Evolutionary conservation across 1,140 invertebrate genomes (phyloP).

Genomic region (Proales similis): DNA sequence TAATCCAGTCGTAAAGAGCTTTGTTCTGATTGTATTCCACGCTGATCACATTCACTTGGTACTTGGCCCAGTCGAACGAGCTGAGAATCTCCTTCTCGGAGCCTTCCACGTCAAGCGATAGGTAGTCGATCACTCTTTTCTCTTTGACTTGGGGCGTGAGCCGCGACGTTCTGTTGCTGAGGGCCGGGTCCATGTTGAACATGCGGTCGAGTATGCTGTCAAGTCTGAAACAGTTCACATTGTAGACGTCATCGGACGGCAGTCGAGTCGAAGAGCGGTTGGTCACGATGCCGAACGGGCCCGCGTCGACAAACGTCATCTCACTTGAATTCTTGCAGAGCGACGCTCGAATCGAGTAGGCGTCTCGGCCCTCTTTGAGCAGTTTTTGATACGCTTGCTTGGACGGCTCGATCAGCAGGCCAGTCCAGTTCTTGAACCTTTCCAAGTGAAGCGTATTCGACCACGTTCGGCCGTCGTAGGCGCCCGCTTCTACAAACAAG

Average conservation of each 20-base stretch:
- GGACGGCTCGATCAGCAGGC: conserved; percentile 66
- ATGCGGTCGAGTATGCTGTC: conserved; percentile 1
- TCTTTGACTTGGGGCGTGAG: too few species aligned
- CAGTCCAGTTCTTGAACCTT: conserved; percentile 62
- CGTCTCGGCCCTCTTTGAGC: conserved; percentile 42
- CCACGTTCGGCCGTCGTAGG: conserved; percentile 57
- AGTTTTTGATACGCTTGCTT: conserved; percentile 56
- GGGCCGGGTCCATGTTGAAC: neutral
- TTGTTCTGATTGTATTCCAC: conserved; percentile 37
- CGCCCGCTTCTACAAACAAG: conserved; percentile 59
- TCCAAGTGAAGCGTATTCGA: conserved; percentile 64
- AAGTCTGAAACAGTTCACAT: conserved; percentile 13
- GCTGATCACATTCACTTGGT: conserved; percentile 39
- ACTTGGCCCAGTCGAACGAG: conserved; percentile 42
- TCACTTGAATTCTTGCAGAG: neutral
- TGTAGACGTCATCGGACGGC: neutral
- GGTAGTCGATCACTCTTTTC: conserved; percentile 40
- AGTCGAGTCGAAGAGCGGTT: neutral
- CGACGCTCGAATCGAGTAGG: conserved; percentile 36
- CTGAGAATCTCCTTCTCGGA: conserved; percentile 41
- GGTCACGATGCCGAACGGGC: neutral
- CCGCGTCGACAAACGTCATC: conserved; percentile 6
- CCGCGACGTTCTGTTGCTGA: too few species aligned
- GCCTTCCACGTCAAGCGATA: conserved; percentile 43
- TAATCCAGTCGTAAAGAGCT: conserved; percentile 10